phyloP scores from a whole-genome alignment of 2,113 vertebrate species.

The Labeo rohita region DNA sequence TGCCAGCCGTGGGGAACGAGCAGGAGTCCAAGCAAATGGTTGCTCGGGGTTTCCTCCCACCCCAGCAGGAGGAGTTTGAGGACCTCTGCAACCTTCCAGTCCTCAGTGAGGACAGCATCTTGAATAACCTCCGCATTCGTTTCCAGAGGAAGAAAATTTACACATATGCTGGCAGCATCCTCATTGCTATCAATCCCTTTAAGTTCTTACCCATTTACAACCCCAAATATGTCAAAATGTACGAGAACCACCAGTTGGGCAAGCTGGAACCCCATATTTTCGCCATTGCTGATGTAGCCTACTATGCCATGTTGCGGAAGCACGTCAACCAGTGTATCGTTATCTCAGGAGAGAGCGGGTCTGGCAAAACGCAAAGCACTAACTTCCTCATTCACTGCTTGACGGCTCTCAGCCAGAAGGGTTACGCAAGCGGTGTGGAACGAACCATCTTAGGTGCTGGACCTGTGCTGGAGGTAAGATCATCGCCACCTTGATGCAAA shows the following conservation, averaged over 20 bases:
- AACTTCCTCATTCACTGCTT: constrained; percentile 99
- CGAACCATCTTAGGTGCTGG: constrained; percentile 97
- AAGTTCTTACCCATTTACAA: constrained; percentile 99
- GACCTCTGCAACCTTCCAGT: constrained; percentile 93
- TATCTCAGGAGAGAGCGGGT: constrained; percentile 97
- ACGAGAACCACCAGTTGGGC: constrained; percentile 96
- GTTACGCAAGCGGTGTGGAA: constrained; percentile 96
- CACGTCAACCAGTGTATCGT: constrained; percentile 95
- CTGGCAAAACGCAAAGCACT: constrained; percentile 97
- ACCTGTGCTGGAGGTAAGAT: constrained; percentile 93
- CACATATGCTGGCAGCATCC: constrained; percentile 95
- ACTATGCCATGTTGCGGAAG: constrained; percentile 95
- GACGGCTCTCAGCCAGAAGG: constrained; percentile 96
- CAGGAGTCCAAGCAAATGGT: constrained; percentile 80
- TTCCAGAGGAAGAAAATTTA: constrained; percentile 96
- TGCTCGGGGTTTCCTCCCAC: constrained; percentile 90
- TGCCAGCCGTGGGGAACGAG: constrained; percentile 79
- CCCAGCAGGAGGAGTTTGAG: constrained; percentile 86
- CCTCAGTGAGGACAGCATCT: constrained; percentile 86
- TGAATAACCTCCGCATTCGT: constrained; percentile 87
- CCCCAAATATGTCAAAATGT: constrained; percentile 98
- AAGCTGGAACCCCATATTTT: constrained; percentile 98
- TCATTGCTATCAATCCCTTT: constrained; percentile 97
- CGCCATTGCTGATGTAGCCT: constrained; percentile 94
- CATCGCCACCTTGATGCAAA: background rate